These are phyloP conservation scores for Cantharis flavilabris DNA, from an alignment of 2,888 invertebrate species.

Conservation along the genomic window DNA sequence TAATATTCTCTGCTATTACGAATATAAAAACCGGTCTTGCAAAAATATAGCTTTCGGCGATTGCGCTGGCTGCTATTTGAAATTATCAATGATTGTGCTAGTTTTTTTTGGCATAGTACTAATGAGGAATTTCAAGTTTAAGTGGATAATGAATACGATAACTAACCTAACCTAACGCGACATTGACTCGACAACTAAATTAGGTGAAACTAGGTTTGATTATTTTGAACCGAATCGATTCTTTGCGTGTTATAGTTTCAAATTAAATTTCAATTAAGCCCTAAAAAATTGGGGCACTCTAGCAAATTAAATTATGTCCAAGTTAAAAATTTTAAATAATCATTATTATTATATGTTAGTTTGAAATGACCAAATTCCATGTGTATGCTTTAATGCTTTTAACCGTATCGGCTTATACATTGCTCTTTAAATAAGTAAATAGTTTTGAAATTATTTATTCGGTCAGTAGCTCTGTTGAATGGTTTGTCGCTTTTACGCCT, in stretches of 20 bases:
- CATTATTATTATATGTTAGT: not conserved
- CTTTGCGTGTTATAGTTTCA: not conserved
- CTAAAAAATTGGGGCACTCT: not conserved
- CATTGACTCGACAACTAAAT: conserved; percentile 22
- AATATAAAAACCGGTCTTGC: conserved; percentile 34
- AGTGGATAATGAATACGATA: conserved; percentile 30
- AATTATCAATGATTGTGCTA: conserved; percentile 33
- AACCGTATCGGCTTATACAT: not conserved
- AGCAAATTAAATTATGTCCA: not conserved
- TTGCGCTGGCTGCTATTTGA: conserved; percentile 22
- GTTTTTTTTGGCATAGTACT: conserved; percentile 29
- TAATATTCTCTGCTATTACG: not conserved
- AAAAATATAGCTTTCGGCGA: conserved; percentile 30
- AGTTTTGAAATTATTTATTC: conserved; percentile 5
- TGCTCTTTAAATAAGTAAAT: conserved; percentile 1
- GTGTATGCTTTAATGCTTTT: not conserved
- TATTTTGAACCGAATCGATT: conserved; percentile 5
- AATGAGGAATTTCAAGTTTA: conserved; percentile 33
- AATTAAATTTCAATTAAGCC: not conserved
- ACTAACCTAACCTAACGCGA: conserved; percentile 29
- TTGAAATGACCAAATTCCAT: not conserved
- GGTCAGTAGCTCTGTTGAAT: conserved; percentile 1
- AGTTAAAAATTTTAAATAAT: not conserved
- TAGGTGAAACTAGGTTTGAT: conserved; percentile 21
- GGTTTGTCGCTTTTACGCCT: not conserved